Evolutionary conservation across 2,113 vertebrate genomes (phyloP), one percentile per base, ranked within the genome.

Genomic region (Lates calcarifer): DNA sequence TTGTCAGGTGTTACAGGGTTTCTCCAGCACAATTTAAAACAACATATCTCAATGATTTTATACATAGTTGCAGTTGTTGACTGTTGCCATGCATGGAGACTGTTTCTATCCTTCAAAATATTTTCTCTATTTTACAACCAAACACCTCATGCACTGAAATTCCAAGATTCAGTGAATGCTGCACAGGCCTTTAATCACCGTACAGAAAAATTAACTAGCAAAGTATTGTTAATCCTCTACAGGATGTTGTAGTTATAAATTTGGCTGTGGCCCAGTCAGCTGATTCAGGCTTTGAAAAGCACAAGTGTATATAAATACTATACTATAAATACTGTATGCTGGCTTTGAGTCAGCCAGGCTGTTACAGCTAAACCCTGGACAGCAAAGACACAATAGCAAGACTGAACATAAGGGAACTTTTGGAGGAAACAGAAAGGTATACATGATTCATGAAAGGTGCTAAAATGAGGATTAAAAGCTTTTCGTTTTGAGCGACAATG

Each of bases 241-340:
- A 82, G 57, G 24, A 77, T 74, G 37, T 49, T 65, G 61, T 55
- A 58, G 68, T 26, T n/a, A 26, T 24, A 66, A 13, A 47, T 77
- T 58, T 78, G 81, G 72, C 18, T 10, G 18, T 15, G 18, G 28
- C 60, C 60, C 82, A 77, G 39, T 51, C 24, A 18, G 39, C 39
- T 56, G 24, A 22, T 45, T 58, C 28, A 47, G 45, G 7, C 22
- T 63, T 66, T 84, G 22, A 80, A 56, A 76, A 33, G 58, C 22
- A 60, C 2, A 18, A 33, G n/a, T 10, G 5, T 68, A 56, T 28
- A 63, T 74, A 29, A 79, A 74, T 28, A 15, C 62, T n/a, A n/a
- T n/a, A n/a, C n/a, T n/a, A 65, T 58, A 47, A 83, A 83, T 64
- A n/a, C n/a, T n/a, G n/a, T n/a, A 20, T 15, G 31, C 8, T 66